Conservation (phyloP, 64 coral and sea anemone genomes). For the Stichodactyla helianthus region DNA sequence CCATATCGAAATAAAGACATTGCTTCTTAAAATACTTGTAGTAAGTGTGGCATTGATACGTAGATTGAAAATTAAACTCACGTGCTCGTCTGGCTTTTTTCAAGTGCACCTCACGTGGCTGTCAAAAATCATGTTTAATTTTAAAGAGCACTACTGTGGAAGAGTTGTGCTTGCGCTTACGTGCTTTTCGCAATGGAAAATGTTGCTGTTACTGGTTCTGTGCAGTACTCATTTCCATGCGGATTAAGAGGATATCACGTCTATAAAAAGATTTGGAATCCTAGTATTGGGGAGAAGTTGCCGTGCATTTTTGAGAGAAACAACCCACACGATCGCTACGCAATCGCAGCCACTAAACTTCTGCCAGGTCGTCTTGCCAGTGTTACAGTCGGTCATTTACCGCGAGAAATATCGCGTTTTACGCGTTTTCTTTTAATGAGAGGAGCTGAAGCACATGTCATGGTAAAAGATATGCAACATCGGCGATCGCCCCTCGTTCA, state of each 20-base stretch:
- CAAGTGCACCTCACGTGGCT: not conserved
- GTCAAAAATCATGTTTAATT: not conserved
- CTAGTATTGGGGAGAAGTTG: slow-evolving; percentile 34
- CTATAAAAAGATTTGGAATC: slow-evolving; percentile 52
- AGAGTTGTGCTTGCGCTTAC: not conserved
- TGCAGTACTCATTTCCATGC: slow-evolving; percentile 26
- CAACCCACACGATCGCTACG: slow-evolving; percentile 44
- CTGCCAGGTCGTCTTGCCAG: slow-evolving; percentile 30
- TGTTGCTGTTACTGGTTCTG: not conserved
- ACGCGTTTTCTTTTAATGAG: too few relatives aligned
- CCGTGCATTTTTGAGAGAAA: slow-evolving; percentile 41
- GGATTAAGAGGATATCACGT: slow-evolving; percentile 32
- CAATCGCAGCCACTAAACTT: slow-evolving; percentile 23
- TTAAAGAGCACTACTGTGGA: not conserved
- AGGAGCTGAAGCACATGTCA: too few relatives aligned
- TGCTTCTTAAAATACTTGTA: too few relatives aligned
- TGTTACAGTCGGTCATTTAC: too few relatives aligned
- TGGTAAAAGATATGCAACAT: too few relatives aligned
- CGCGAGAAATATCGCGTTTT: too few relatives aligned
- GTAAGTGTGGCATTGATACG: too few relatives aligned
- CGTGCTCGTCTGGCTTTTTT: not conserved
- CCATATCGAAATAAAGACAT: slow-evolving; percentile 38
- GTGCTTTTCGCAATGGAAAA: not conserved
- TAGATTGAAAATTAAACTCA: too few relatives aligned
- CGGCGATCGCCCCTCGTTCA: too few relatives aligned